Conservation (phyloP, 2,888 invertebrate genomes). For the Quadroppia sp. region DNA sequence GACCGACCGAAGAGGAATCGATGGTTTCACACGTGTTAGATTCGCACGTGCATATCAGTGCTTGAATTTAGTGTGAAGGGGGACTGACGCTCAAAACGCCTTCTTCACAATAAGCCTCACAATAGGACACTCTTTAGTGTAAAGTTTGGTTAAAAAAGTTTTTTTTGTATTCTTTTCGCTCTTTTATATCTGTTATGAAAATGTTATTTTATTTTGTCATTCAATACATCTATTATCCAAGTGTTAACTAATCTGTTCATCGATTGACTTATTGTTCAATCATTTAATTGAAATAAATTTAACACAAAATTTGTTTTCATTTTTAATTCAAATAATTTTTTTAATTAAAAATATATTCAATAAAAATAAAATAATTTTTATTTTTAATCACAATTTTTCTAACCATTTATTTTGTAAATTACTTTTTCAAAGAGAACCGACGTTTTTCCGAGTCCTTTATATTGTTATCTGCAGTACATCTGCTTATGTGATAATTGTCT, state of each 20-base stretch:
- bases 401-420: background rate
- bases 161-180: background rate
- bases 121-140: background rate
- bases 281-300: background rate
- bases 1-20: background rate
- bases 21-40: constrained; percentile 26
- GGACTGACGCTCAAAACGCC: too few relatives aligned
- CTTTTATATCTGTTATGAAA: background rate
- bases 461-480: background rate
- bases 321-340: background rate
- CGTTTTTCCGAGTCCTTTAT: background rate
- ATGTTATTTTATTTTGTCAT: background rate
- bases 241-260: background rate
- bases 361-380: background rate
- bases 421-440: background rate
- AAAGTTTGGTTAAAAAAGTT: background rate
- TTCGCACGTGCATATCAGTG: constrained; percentile 24
- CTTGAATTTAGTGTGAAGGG: too few relatives aligned
- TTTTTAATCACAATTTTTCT: background rate
- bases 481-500: constrained; percentile 27
- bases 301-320: background rate
- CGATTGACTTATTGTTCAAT: too few relatives aligned
- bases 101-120: background rate
- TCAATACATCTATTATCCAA: background rate
- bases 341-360: background rate